Conservation (phyloP, 2,113 vertebrate species). For the Rhizomys pruinosus region DNA sequence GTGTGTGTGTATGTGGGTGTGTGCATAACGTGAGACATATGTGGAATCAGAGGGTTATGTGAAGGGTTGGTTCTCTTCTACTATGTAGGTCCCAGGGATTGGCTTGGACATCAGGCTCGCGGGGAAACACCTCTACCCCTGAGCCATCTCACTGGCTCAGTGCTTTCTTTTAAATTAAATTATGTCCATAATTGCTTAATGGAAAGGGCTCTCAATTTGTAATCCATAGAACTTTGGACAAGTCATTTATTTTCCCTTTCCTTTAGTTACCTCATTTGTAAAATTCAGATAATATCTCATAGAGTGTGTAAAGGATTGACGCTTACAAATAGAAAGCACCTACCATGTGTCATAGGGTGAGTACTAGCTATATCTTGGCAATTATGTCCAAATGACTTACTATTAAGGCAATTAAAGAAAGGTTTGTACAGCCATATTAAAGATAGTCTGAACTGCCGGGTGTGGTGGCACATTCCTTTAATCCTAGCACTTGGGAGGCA, state of each 20-base stretch:
- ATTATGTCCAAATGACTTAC: background rate
- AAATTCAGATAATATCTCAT: background rate
- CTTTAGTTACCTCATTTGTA: constrained; percentile 24
- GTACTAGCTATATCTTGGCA: background rate
- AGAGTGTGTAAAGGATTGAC: background rate
- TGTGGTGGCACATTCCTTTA: no score
- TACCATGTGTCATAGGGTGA: background rate
- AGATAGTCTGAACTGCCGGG: background rate
- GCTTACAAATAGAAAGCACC: constrained; percentile 1
- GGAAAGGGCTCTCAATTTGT: constrained; percentile 41
- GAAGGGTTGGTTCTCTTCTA: background rate
- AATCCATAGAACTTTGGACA: background rate
- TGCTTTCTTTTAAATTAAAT: constrained; percentile 43
- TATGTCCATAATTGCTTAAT: background rate
- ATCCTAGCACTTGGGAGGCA: no score
- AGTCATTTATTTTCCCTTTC: background rate
- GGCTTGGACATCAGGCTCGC: background rate
- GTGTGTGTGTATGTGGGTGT: background rate
- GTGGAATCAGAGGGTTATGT: background rate
- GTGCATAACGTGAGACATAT: accelerated
- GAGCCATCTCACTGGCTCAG: background rate
- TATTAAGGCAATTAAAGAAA: background rate
- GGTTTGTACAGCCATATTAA: background rate
- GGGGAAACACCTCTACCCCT: background rate
- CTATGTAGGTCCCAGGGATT: background rate